phyloP scores from a whole-genome alignment of 2,113 vertebrate genomes.

The Seriola aureovittata region DNA sequence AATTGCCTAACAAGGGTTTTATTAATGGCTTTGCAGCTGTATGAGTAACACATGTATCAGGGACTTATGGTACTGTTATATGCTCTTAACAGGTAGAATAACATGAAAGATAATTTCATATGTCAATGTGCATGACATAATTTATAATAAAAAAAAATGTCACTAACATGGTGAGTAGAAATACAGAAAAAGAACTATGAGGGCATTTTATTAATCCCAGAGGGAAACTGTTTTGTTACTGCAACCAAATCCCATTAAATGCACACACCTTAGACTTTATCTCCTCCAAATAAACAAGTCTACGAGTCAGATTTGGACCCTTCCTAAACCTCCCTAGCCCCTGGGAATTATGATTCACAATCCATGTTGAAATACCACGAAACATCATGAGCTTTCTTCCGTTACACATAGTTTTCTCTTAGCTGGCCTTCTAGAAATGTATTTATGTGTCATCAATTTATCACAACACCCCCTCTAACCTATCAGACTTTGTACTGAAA shows the following conservation, averaged over 20 bases:
- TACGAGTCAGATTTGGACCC: neutral
- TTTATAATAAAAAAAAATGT: constrained; percentile 4
- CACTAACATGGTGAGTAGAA: neutral
- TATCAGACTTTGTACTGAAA: neutral
- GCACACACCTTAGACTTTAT: neutral
- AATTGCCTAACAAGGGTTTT: neutral
- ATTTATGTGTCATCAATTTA: neutral
- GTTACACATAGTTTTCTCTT: neutral
- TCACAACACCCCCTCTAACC: neutral
- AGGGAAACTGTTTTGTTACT: neutral
- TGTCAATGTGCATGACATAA: neutral
- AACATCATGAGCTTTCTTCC: too few species aligned
- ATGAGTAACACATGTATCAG: neutral
- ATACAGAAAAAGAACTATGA: neutral
- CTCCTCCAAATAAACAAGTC: neutral
- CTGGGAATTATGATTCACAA: neutral
- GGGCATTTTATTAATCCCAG: neutral
- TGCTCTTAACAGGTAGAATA: neutral
- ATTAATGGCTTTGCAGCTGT: neutral
- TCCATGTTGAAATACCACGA: neutral
- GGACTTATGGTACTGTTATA: neutral
- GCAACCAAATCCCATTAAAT: neutral
- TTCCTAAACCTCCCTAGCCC: neutral
- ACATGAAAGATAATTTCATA: neutral
- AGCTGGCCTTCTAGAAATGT: neutral